Conservation (phyloP, 2,888 invertebrate genomes). For the Ophioninae sp. region DNA sequence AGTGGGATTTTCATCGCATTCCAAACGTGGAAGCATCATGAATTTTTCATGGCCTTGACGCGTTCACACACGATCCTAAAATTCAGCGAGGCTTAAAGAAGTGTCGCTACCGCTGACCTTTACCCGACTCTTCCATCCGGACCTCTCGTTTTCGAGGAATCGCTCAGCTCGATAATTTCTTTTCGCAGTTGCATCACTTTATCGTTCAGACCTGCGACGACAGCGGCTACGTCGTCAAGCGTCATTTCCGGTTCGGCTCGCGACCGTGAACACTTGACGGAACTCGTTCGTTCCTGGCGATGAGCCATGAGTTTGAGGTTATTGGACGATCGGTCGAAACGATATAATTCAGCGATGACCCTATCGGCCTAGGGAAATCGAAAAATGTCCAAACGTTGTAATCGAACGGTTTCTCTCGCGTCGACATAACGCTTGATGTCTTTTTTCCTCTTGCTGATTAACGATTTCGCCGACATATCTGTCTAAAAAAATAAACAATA, state of each 20-base stretch:
- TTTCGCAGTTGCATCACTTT: conserved; percentile 62
- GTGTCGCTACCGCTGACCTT: conserved; percentile 56
- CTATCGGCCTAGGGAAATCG: not conserved
- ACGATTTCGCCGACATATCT: conserved; percentile 9
- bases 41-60: conserved; percentile 1
- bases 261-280: conserved; percentile 7
- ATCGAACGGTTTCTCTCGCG: not conserved
- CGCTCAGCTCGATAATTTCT: conserved; percentile 59
- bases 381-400: conserved; percentile 9
- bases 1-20: not conserved
- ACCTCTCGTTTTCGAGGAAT: conserved; percentile 14
- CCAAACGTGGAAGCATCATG: conserved; percentile 1
- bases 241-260: conserved; percentile 49
- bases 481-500: conserved; percentile 7
- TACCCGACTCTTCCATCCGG: conserved; percentile 49
- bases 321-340: not conserved
- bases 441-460: conserved; percentile 6
- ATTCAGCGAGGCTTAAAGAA: conserved; percentile 43
- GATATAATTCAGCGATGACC: not conserved
- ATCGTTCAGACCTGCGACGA: conserved; percentile 57
- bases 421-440: conserved; percentile 33
- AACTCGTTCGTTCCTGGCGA: conserved; percentile 17
- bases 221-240: conserved; percentile 58
- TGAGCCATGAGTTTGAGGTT: conserved; percentile 26
- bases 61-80: conserved; percentile 46